Conservation (phyloP, 2,888 invertebrate species). For the Aporophyla nigra region DNA sequence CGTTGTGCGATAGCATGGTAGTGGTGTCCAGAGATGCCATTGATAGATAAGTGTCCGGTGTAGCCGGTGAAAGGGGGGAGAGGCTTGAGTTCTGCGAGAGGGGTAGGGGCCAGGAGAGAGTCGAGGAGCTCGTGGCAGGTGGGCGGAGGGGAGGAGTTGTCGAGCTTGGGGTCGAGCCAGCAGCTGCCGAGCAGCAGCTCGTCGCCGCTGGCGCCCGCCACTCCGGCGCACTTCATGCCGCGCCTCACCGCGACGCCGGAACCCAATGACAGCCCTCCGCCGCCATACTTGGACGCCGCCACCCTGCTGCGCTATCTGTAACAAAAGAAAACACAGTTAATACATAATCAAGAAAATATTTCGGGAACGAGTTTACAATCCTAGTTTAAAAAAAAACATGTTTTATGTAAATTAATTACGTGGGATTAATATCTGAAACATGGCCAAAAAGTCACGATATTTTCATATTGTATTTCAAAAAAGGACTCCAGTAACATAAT, state of each 20-base stretch:
- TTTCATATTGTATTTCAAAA: background rate
- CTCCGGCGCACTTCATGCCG: slow-evolving; percentile 92
- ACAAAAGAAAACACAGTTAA: slow-evolving; percentile 68
- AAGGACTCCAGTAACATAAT: background rate
- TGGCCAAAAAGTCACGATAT: background rate
- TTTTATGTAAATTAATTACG: background rate
- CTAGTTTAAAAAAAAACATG: background rate
- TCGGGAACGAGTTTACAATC: background rate
- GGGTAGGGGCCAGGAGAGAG: slow-evolving; percentile 92
- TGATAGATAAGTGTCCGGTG: slow-evolving; percentile 96
- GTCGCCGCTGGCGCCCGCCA: slow-evolving; percentile 91
- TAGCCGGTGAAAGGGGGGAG: slow-evolving; percentile 97
- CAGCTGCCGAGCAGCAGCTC: slow-evolving; percentile 93
- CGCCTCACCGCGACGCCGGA: slow-evolving; percentile 87
- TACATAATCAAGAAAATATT: background rate
- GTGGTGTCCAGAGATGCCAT: slow-evolving; percentile 96
- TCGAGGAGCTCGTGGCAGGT: slow-evolving; percentile 93
- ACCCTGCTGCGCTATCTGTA: slow-evolving; percentile 87
- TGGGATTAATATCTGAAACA: background rate
- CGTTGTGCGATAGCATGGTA: slow-evolving; percentile 96
- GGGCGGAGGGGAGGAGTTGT: slow-evolving; percentile 84
- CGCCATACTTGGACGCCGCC: slow-evolving; percentile 90
- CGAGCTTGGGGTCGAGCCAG: slow-evolving; percentile 93
- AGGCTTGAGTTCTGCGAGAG: slow-evolving; percentile 95
- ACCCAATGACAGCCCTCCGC: slow-evolving; percentile 87